These are phyloP conservation scores for Rhodinocichla rosea DNA, from an alignment of 2,113 vertebrate species.

Conservation along the genomic window DNA sequence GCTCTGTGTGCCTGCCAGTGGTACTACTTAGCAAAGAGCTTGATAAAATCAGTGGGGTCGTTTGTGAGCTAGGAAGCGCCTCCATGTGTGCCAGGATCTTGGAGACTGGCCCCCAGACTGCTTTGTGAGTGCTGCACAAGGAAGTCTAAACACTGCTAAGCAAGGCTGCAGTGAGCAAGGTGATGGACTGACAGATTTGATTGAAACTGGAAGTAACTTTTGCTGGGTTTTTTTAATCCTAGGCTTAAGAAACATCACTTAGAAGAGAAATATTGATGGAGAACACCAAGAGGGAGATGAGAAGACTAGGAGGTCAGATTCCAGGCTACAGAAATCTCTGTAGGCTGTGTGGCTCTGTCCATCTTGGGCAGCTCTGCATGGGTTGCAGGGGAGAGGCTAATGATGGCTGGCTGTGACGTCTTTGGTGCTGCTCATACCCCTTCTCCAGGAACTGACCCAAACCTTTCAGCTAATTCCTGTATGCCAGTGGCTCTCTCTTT, in stretches of 20 bases:
- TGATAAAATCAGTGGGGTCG: not conserved
- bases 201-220: not conserved
- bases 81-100: not conserved
- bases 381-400: not conserved
- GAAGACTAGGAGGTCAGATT: not conserved
- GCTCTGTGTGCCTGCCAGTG: not conserved
- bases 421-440: not conserved
- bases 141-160: not conserved
- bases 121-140: fast-evolving
- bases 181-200: not conserved
- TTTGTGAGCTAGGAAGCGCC: not conserved
- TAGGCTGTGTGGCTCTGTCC: not conserved
- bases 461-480: not conserved
- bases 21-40: not conserved
- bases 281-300: not conserved
- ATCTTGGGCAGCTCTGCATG: not conserved
- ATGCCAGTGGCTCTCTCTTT: not conserved
- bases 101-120: not conserved
- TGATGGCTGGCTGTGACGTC: not conserved
- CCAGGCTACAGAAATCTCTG: not conserved
- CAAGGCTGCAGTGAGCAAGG: not conserved
- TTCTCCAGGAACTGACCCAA: not conserved
- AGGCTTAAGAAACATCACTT: not conserved
- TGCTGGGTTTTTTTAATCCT: not conserved
- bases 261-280: not conserved